phyloP scores from a whole-genome alignment of 2,888 invertebrate species.

The Galeopsomyia nigrocyanea region DNA sequence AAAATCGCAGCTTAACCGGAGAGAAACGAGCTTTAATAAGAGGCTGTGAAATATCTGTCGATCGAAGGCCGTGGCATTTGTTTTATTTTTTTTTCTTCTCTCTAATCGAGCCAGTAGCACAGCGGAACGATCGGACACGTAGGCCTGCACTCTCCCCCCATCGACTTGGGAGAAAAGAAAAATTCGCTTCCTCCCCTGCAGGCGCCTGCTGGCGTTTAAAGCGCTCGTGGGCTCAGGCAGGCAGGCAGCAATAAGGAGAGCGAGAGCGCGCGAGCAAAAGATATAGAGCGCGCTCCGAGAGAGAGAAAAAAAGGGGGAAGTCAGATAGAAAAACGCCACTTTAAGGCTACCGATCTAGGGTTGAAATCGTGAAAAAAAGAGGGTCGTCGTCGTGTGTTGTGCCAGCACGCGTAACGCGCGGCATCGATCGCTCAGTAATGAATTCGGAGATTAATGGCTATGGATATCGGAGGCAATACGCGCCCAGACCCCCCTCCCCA shows the following conservation, averaged over 20 bases:
- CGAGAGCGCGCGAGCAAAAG: neutral
- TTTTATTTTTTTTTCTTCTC: conserved; percentile 17
- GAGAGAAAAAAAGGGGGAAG: conserved; percentile 30
- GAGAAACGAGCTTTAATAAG: conserved; percentile 59
- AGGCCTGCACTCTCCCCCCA: conserved; percentile 40
- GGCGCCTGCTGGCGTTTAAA: conserved; percentile 41
- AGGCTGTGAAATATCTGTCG: conserved; percentile 49
- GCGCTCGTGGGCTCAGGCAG: conserved; percentile 33
- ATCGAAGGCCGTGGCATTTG: conserved; percentile 41
- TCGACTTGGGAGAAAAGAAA: conserved; percentile 43
- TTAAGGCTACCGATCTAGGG: conserved; percentile 47
- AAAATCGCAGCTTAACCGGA: conserved; percentile 34
- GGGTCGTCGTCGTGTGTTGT: conserved; percentile 31
- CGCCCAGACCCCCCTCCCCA: neutral
- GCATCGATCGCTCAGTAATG: conserved; percentile 60
- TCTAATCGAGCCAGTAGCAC: conserved; percentile 38
- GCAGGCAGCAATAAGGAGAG: conserved; percentile 14
- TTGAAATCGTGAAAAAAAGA: conserved; percentile 46
- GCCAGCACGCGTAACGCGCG: conserved; percentile 5
- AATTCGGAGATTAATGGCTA: conserved; percentile 61
- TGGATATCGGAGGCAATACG: conserved; percentile 50
- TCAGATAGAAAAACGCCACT: conserved; percentile 46
- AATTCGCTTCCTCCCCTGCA: conserved; percentile 49
- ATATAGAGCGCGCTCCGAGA: conserved; percentile 15
- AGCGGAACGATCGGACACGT: conserved; percentile 49